Conservation (phyloP, 2,888 invertebrate genomes). For the Pandemis cinnamomeana region DNA sequence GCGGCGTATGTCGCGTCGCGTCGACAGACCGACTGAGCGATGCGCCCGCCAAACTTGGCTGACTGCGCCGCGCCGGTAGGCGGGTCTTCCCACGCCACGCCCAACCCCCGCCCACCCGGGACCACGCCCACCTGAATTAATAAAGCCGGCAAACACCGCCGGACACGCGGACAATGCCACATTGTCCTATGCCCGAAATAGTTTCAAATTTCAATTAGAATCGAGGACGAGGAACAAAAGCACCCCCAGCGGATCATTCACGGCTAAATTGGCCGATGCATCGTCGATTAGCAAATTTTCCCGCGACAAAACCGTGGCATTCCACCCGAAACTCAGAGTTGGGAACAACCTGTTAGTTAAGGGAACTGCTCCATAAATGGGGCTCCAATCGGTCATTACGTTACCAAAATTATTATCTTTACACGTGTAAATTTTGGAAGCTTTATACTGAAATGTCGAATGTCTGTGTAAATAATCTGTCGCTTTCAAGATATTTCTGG, state of each 20-base stretch:
- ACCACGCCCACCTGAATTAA: slow-evolving; percentile 82
- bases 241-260: slow-evolving; percentile 73
- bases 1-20: slow-evolving; percentile 67
- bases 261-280: slow-evolving; percentile 76
- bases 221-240: slow-evolving; percentile 79
- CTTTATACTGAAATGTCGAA: neutral
- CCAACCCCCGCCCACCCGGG: slow-evolving; percentile 66
- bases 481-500: neutral
- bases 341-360: slow-evolving; percentile 29
- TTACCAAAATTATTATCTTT: neutral
- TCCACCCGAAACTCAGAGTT: slow-evolving; percentile 34
- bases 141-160: slow-evolving; percentile 82
- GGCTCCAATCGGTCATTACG: neutral
- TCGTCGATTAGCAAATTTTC: slow-evolving; percentile 51
- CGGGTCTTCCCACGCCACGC: slow-evolving; percentile 60
- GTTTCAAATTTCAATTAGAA: slow-evolving; percentile 85
- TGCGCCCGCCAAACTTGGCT: slow-evolving; percentile 49
- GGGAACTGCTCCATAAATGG: neutral
- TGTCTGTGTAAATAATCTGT: neutral
- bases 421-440: neutral
- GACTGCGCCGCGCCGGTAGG: slow-evolving; percentile 61
- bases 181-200: slow-evolving; percentile 83
- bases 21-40: slow-evolving; percentile 74
- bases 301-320: slow-evolving; percentile 50
- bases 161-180: slow-evolving; percentile 83